Percentiles rank a stretch among this genome's conserved stretches.
Evolutionary conservation across 1,140 invertebrate genomes (phyloP).

Genomic region (Drosophila erecta): DNA sequence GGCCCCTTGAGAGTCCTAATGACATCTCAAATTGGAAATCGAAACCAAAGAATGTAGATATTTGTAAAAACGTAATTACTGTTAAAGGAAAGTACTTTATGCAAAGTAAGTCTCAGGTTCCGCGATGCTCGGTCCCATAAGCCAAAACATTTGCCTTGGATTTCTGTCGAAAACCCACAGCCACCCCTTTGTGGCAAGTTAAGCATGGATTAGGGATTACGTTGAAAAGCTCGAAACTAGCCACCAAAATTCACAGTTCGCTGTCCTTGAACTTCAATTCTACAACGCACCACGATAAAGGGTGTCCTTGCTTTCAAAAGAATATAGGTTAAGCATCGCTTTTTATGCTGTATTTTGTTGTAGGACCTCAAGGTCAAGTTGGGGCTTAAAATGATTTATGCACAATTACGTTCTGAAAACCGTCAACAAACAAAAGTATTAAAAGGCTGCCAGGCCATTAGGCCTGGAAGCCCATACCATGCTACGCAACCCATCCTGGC

Average conservation of each 20-base stretch:
- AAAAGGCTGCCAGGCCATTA: neutral
- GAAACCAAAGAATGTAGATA: conserved; percentile 3
- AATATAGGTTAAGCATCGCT: neutral
- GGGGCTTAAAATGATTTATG: neutral
- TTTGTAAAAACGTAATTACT: conserved; percentile 30
- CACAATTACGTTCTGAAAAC: too few relatives aligned
- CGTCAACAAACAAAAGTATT: neutral
- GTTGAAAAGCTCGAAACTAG: neutral
- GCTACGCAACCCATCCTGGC: neutral
- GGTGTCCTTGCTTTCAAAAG: neutral
- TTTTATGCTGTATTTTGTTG: neutral
- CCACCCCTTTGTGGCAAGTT: conserved; percentile 3
- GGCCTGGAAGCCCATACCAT: neutral
- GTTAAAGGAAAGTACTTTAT: neutral
- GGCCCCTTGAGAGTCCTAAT: conserved; percentile 1
- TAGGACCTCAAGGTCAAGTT: neutral
- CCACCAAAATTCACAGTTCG: neutral
- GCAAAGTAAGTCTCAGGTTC: neutral
- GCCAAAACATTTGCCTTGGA: conserved; percentile 11
- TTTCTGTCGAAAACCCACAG: conserved; percentile 1
- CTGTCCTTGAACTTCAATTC: conserved; percentile 30
- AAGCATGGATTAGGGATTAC: conserved; percentile 23
- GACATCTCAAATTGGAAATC: conserved; percentile 29
- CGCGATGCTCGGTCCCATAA: neutral
- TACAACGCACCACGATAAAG: conserved; percentile 23